Percentiles rank a stretch among this genome's conserved stretches.
phyloP scores from a whole-genome alignment of 2,888 invertebrate species.

The Trissonchulus sp. region DNA sequence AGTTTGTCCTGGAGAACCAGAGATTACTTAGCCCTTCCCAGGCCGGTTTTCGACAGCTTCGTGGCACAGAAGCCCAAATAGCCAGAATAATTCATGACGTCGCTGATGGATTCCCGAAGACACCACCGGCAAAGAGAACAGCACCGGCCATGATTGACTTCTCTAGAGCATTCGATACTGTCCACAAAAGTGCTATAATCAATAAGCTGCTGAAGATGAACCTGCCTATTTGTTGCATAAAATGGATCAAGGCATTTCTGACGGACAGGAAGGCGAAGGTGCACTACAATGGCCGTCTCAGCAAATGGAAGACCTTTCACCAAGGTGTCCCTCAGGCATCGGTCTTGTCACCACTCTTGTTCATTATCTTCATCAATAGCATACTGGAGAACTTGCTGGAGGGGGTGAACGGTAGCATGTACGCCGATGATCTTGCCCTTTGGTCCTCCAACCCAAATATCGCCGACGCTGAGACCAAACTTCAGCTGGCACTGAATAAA shows the following conservation, averaged over 20 bases:
- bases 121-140: background rate
- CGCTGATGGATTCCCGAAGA: background rate
- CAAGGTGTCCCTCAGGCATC: background rate
- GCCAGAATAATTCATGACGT: background rate
- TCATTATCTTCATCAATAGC: conserved; percentile 19
- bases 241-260: background rate
- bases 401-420: background rate
- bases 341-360: background rate
- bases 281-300: background rate
- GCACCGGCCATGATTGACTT: conserved; percentile 3
- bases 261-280: background rate
- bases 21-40: background rate
- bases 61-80: conserved; percentile 5
- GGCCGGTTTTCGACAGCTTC: background rate
- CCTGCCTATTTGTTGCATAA: background rate
- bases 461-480: background rate
- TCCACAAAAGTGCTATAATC: background rate
- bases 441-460: background rate
- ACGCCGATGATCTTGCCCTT: conserved; percentile 8
- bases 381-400: background rate
- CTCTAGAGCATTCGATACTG: background rate
- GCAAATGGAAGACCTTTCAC: background rate
- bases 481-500: conserved; percentile 8
- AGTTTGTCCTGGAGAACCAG: background rate
- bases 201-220: background rate